These are phyloP conservation scores for Adelphocoris suturalis DNA, from an alignment of 2,888 invertebrate genomes.

Conservation along the genomic window DNA sequence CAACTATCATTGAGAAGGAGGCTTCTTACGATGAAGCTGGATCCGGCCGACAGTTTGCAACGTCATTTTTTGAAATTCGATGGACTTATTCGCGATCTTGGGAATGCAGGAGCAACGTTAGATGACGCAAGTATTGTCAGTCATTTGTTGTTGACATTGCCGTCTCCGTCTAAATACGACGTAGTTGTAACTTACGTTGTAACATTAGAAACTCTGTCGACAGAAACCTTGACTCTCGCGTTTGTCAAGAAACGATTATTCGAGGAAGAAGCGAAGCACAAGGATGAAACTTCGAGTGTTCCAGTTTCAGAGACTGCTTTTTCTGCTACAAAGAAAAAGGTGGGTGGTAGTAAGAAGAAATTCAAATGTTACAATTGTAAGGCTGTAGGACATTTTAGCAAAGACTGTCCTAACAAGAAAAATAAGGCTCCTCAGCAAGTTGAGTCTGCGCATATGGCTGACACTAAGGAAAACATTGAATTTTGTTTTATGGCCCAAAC, in stretches of 20 bases:
- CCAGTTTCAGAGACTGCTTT: constrained; percentile 33
- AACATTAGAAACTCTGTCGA: constrained; percentile 19
- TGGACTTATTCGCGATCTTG: constrained; percentile 18
- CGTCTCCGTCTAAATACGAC: constrained; percentile 35
- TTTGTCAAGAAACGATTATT: too few species aligned
- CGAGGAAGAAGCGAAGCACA: background rate
- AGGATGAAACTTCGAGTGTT: constrained; percentile 5
- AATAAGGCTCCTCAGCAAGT: too few species aligned
- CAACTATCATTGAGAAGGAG: too few species aligned
- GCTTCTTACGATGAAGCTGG: constrained; percentile 13
- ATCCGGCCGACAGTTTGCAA: constrained; percentile 21
- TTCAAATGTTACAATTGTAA: too few species aligned
- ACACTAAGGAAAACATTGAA: too few species aligned
- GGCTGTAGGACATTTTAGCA: too few species aligned
- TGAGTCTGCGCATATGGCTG: too few species aligned
- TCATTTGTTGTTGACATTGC: constrained; percentile 45
- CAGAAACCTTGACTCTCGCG: constrained; percentile 28
- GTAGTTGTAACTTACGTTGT: constrained; percentile 36
- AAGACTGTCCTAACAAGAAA: too few species aligned
- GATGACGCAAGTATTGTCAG: too few species aligned
- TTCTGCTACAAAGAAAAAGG: constrained; percentile 30
- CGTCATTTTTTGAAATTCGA: constrained; percentile 39
- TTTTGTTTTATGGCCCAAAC: too few species aligned
- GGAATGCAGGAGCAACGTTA: constrained; percentile 19
- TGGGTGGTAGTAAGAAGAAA: too few species aligned